Evolutionary conservation across 2,888 invertebrate genomes (phyloP).

Genomic region (Drosophila rellima): DNA sequence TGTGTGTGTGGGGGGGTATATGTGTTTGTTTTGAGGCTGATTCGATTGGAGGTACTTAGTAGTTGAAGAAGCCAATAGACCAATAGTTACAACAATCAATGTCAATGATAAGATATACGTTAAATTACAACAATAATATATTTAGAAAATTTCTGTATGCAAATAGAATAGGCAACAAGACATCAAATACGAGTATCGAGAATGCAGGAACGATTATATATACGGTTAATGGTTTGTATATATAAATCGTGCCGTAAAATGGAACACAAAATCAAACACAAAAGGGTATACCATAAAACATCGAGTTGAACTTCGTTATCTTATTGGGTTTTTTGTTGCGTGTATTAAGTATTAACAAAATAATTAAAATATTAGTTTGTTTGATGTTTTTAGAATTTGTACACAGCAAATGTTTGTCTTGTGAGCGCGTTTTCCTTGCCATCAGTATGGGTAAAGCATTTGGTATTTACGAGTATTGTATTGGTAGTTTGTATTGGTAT

Average conservation of each 20-base stretch:
- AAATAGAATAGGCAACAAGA: slow-evolving; percentile 73
- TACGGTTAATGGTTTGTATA: slow-evolving; percentile 58
- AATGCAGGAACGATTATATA: slow-evolving; percentile 58
- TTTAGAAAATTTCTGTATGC: slow-evolving; percentile 65
- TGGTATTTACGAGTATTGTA: slow-evolving; percentile 20
- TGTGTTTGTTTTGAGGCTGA: slow-evolving; percentile 39
- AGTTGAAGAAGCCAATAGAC: slow-evolving; percentile 67
- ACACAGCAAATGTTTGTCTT: slow-evolving; percentile 69
- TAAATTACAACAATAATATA: slow-evolving; percentile 60
- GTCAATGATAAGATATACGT: slow-evolving; percentile 54
- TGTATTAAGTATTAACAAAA: slow-evolving; percentile 55
- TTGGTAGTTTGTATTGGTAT: slow-evolving; percentile 35
- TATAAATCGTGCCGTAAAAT: slow-evolving; percentile 52
- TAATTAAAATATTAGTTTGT: slow-evolving; percentile 39
- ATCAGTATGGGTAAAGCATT: slow-evolving; percentile 50
- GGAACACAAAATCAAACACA: slow-evolving; percentile 63
- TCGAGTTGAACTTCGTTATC: slow-evolving; percentile 52
- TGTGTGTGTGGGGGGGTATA: slow-evolving; percentile 36
- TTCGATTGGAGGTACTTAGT: slow-evolving; percentile 42
- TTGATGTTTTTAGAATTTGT: slow-evolving; percentile 32
- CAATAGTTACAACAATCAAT: slow-evolving; percentile 75
- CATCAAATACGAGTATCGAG: slow-evolving; percentile 67
- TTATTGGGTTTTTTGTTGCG: slow-evolving; percentile 48
- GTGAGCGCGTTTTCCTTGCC: slow-evolving; percentile 70
- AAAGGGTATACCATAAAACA: slow-evolving; percentile 56